These are phyloP conservation scores for Dendronephthya gigantea DNA, from an alignment of 64 coral and sea anemone species.

Conservation along the genomic window DNA sequence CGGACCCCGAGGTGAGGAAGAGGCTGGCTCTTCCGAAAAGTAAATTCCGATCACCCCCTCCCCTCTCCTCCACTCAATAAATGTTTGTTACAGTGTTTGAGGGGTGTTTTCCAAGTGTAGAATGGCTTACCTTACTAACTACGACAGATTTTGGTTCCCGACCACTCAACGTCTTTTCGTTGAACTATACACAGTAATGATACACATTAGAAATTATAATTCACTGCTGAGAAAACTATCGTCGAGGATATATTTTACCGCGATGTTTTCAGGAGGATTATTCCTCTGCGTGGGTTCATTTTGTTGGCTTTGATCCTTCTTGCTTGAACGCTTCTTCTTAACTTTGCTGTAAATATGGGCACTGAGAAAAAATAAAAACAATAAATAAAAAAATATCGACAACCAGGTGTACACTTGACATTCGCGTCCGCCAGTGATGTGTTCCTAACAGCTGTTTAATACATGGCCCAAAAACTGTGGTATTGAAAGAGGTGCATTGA, in stretches of 20 bases:
- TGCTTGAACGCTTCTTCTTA: neutral
- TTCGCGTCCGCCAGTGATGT: no score
- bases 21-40: no score
- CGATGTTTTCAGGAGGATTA: neutral
- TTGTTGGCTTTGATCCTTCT: neutral
- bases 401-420: neutral
- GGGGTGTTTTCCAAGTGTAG: no score
- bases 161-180: neutral
- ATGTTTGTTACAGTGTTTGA: no score
- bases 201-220: neutral
- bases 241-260: no score
- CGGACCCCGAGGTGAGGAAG: no score
- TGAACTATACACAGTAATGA: neutral
- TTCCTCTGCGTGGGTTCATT: neutral
- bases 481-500: no score
- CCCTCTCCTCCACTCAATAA: no score
- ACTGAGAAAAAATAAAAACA: neutral
- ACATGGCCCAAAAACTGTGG: no score
- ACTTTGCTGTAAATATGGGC: neutral
- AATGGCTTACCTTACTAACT: neutral
- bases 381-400: neutral
- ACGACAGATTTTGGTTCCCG: neutral
- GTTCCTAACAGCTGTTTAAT: no score
- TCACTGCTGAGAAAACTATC: no score
- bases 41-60: no score